Percentiles rank a stretch among this genome's conserved stretches.
phyloP scores from a whole-genome alignment of 2,113 vertebrate species.

The Antechinus stuartii region DNA sequence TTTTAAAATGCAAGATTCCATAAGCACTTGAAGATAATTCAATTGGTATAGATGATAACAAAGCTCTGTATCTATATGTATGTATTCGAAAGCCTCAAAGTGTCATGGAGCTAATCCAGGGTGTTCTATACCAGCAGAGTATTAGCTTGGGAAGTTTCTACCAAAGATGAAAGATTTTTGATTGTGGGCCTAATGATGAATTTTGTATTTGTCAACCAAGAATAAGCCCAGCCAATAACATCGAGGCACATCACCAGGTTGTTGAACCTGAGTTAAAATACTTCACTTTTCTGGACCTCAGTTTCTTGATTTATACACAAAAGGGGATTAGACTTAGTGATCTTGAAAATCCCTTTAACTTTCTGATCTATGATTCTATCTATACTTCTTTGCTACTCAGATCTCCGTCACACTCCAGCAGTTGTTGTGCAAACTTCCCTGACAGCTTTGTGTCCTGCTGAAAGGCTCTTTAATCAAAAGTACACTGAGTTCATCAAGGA shows the following conservation, averaged over 20 bases:
- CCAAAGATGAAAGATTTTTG: background rate
- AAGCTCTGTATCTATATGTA: background rate
- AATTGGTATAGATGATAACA: background rate
- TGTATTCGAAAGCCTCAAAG: background rate
- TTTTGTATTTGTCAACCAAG: background rate
- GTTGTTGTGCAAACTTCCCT: background rate
- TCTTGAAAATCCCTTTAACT: background rate
- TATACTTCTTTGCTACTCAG: background rate
- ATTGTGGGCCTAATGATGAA: background rate
- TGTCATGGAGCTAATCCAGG: background rate
- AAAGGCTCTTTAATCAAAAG: background rate
- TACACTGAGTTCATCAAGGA: background rate
- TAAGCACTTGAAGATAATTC: background rate
- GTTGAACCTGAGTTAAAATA: background rate
- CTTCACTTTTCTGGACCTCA: background rate
- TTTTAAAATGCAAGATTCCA: constrained; percentile 12
- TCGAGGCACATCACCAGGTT: background rate
- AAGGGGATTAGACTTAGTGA: constrained; percentile 3
- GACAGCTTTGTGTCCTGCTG: background rate
- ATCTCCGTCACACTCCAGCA: background rate
- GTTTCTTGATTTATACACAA: constrained; percentile 6
- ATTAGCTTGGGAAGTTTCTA: background rate
- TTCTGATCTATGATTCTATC: background rate
- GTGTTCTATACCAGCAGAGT: background rate
- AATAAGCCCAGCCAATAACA: background rate